phyloP scores from a whole-genome alignment of 2,797 vertebrate species.

The Uromys caudimaculatus region DNA sequence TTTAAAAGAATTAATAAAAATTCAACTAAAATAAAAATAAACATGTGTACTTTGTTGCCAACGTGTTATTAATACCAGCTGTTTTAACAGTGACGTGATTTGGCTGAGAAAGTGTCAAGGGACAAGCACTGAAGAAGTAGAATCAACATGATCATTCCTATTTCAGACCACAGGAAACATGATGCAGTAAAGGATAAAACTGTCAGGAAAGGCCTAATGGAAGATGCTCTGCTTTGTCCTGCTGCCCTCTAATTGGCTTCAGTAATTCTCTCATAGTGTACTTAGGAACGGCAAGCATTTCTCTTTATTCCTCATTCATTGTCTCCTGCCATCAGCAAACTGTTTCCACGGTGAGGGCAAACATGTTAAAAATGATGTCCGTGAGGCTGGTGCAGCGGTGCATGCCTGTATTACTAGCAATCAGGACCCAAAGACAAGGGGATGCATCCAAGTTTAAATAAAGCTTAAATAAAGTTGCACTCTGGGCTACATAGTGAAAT shows the following conservation, averaged over 20 bases:
- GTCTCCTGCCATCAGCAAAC: not conserved
- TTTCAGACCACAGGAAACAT: not conserved
- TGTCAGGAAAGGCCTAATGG: not conserved
- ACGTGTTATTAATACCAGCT: not conserved
- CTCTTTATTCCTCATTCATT: not conserved
- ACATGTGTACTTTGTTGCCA: not conserved
- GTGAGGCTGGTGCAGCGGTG: not conserved
- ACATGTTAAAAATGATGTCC: not conserved
- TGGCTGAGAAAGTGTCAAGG: not conserved
- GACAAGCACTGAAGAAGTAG: not conserved
- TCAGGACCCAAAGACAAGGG: not conserved
- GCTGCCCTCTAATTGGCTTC: not conserved
- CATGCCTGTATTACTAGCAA: not conserved
- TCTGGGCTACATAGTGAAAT: not conserved
- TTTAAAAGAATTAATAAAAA: slow-evolving; percentile 27
- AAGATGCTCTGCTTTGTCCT: not conserved
- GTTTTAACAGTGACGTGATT: not conserved
- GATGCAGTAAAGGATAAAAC: not conserved
- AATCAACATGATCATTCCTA: not conserved
- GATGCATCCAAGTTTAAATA: not conserved
- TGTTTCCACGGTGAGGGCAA: not conserved
- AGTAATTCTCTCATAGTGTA: not conserved
- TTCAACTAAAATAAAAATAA: slow-evolving; percentile 29
- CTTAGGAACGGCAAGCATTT: not conserved
- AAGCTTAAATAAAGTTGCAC: not conserved